Base-by-base conservation (phyloP, 2,797 vertebrate genomes). In the Merluccius polli region DNA sequence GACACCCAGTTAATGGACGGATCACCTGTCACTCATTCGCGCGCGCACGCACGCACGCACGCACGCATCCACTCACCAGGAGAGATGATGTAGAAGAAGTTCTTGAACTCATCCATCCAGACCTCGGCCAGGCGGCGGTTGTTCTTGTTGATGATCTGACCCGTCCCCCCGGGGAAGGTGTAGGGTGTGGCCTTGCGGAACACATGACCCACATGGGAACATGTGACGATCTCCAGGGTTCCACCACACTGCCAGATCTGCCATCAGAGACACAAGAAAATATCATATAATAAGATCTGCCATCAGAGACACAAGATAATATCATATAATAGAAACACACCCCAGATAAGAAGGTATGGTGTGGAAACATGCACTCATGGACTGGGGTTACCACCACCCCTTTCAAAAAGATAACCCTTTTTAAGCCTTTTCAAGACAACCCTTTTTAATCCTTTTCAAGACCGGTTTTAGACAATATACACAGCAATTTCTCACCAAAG, bases 91-190 rank as follows among this genome's bases (percentile, higher is more conserved):
- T 99, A 99, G 93, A 99, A 99, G 85, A 99, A 99, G 90, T 98
- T 99, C 90, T 99, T 99, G 89, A 99, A 99, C 85, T 98, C 97
- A 82, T 99, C 98, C 97, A 99, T 99, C 98, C 98, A 99, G 78
- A 99, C 98, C 94, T 99, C 98, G 72, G 98, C 98, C 77, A 99
- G 95, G 21, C 98, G 92, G 0, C 98, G 93, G 93, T 99, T 99
- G 83, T 99, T 99, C 93, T 99, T 99, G 91, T 99, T 99, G 88
- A 99, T 99, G 86, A 99, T 98, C 89, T 99, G 97, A 1, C 97
- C 98, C 0, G 98, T 99, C 78, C 98, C 97, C 86, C 98, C 98
- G 0, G 98, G 98, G 85, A 99, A 99, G 0, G 98, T 99, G 87
- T 99, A 99, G 0, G 98, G 98, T 8, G 98, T 99, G 32, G 97